phyloP scores from a whole-genome alignment of 2,113 vertebrate genomes.

The Anthoscopus minutus region DNA sequence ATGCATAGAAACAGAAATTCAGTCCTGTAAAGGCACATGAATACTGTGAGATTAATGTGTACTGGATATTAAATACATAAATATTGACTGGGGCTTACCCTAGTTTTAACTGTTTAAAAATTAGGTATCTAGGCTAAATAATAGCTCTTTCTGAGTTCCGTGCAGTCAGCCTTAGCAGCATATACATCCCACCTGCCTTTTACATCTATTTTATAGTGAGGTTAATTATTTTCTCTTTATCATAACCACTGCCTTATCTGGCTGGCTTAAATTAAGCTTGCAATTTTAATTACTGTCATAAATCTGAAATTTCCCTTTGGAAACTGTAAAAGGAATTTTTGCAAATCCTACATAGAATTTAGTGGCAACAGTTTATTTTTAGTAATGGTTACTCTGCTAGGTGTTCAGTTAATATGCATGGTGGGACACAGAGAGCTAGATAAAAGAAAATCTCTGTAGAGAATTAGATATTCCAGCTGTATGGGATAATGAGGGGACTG shows the following conservation, averaged over 20 bases:
- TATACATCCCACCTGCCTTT: background rate
- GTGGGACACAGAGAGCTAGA: background rate
- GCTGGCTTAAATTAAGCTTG: background rate
- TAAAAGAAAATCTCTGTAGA: background rate
- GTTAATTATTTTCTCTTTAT: background rate
- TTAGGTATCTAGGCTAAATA: background rate
- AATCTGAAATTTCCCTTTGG: background rate
- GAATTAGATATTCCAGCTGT: background rate
- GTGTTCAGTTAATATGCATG: background rate
- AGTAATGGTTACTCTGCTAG: background rate
- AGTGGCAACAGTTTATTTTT: background rate
- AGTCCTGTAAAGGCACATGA: background rate
- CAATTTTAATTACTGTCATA: background rate
- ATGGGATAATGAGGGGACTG: background rate
- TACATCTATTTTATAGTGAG: background rate
- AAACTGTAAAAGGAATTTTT: background rate
- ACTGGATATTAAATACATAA: background rate
- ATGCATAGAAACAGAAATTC: background rate
- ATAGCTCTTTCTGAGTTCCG: background rate
- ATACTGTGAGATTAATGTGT: background rate
- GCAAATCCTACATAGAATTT: background rate
- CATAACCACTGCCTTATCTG: background rate
- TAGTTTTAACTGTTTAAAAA: background rate
- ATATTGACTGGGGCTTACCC: background rate
- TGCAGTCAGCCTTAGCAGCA: background rate